Percentiles rank a stretch among this genome's conserved stretches.
Evolutionary conservation across 2,113 vertebrate genomes (phyloP).

Genomic region (Irena cyanogastra): DNA sequence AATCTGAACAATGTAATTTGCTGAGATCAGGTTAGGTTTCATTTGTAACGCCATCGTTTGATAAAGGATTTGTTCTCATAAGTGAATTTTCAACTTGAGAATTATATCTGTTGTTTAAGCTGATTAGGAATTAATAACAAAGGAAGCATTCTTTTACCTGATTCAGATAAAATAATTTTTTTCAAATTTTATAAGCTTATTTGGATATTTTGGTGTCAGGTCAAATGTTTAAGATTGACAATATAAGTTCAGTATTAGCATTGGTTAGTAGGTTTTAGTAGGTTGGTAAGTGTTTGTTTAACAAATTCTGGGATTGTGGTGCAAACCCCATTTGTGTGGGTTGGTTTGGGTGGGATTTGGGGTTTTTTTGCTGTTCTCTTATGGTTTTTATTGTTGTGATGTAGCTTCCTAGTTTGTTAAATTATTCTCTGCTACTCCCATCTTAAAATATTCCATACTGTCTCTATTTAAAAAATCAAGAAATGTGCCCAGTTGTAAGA

Average conservation of each 20-base stretch:
- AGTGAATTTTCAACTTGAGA: background rate
- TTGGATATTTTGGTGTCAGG: background rate
- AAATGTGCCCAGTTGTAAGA: background rate
- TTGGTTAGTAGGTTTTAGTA: background rate
- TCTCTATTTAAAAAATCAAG: background rate
- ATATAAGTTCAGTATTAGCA: background rate
- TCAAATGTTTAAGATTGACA: background rate
- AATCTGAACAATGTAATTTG: background rate
- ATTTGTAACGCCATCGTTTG: background rate
- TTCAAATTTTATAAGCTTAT: background rate
- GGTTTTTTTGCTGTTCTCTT: background rate
- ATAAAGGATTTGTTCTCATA: background rate
- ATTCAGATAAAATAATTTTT: background rate
- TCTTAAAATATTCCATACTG: background rate
- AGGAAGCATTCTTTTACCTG: background rate
- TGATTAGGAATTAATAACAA: background rate
- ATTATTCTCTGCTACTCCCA: fast-evolving
- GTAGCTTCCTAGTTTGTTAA: background rate
- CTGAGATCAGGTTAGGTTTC: background rate
- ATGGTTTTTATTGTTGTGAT: background rate
- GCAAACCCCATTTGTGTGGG: background rate
- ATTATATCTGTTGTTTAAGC: background rate
- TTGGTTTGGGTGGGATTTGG: background rate
- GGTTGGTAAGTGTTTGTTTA: background rate
- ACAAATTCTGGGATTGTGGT: background rate